phyloP scores from a whole-genome alignment of 92 coral and sea anemone genomes.

The Diadumene lineata region DNA sequence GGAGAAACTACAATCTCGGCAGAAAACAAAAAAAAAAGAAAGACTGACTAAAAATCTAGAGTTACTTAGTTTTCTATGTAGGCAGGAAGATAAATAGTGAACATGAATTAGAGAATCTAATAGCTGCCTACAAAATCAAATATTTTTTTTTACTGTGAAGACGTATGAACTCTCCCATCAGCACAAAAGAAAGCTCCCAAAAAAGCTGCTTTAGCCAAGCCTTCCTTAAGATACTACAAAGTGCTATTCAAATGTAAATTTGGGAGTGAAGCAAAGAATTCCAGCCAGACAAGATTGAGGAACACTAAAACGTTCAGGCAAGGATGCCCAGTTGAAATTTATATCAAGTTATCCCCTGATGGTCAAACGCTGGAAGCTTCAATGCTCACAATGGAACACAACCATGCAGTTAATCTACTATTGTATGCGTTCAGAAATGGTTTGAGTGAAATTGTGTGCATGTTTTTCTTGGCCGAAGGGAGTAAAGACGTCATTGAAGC shows the following conservation, averaged over 20 bases:
- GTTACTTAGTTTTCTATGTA: slow-evolving; percentile 49
- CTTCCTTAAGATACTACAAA: slow-evolving; percentile 47
- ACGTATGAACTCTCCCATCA: slow-evolving; percentile 49
- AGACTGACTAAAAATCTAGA: no score
- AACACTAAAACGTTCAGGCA: slow-evolving; percentile 57
- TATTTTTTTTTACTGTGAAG: slow-evolving; percentile 51
- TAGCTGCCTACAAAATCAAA: slow-evolving; percentile 31
- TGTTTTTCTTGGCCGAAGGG: slow-evolving; percentile 68
- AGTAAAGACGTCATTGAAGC: no score
- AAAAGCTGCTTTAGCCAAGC: slow-evolving; percentile 53
- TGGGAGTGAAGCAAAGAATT: slow-evolving; percentile 29
- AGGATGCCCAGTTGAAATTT: slow-evolving; percentile 61
- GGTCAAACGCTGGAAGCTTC: slow-evolving; percentile 50
- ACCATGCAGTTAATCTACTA: slow-evolving; percentile 47
- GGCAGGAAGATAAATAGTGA: slow-evolving; percentile 48
- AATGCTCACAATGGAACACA: slow-evolving; percentile 48
- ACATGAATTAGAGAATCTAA: slow-evolving; percentile 33
- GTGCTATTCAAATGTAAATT: slow-evolving; percentile 44
- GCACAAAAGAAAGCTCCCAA: slow-evolving; percentile 57
- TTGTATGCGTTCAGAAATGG: slow-evolving; percentile 53
- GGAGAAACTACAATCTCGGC: no score
- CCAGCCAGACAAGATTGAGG: slow-evolving; percentile 25
- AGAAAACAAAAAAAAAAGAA: no score
- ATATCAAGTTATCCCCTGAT: slow-evolving; percentile 43
- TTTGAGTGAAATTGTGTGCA: slow-evolving; percentile 53